Evolutionary conservation across 1,140 invertebrate genomes (phyloP).

Genomic region (Nephila pilipes): DNA sequence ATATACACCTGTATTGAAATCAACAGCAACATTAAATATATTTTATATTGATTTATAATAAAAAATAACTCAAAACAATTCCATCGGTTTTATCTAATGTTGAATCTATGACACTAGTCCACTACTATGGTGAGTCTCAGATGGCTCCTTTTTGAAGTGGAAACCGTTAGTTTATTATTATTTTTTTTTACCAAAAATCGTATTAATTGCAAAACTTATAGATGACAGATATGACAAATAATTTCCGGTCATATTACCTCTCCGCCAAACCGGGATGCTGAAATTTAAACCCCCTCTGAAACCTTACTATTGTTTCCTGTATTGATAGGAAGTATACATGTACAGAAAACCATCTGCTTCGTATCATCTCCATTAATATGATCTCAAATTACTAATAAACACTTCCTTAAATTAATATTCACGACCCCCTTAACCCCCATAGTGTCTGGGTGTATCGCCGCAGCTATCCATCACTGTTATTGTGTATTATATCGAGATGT

Average conservation of each 20-base stretch:
- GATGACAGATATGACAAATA: slow-evolving; percentile 13
- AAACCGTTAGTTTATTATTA: not conserved
- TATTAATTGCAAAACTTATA: not conserved
- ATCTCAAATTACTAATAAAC: slow-evolving; percentile 73
- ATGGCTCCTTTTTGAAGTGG: not conserved
- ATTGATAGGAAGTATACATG: not conserved
- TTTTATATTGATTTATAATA: too few relatives aligned
- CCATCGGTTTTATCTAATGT: too few relatives aligned
- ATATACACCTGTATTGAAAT: too few relatives aligned
- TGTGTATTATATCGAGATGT: slow-evolving; percentile 19
- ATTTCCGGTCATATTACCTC: not conserved
- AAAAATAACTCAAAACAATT: too few relatives aligned
- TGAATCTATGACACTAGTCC: too few relatives aligned
- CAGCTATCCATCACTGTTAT: slow-evolving; percentile 20
- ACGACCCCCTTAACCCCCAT: slow-evolving; percentile 41
- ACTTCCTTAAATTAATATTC: slow-evolving; percentile 73
- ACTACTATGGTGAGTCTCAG: too few relatives aligned
- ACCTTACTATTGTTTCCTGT: not conserved
- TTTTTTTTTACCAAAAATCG: not conserved
- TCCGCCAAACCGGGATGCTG: not conserved
- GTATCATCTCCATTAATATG: slow-evolving; percentile 6
- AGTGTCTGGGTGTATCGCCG: not conserved
- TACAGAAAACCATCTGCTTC: slow-evolving; percentile 43
- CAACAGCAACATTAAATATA: too few relatives aligned
- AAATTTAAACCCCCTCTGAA: not conserved